Conservation (phyloP, 2,888 invertebrate genomes). For the Hecatera dysodea region DNA sequence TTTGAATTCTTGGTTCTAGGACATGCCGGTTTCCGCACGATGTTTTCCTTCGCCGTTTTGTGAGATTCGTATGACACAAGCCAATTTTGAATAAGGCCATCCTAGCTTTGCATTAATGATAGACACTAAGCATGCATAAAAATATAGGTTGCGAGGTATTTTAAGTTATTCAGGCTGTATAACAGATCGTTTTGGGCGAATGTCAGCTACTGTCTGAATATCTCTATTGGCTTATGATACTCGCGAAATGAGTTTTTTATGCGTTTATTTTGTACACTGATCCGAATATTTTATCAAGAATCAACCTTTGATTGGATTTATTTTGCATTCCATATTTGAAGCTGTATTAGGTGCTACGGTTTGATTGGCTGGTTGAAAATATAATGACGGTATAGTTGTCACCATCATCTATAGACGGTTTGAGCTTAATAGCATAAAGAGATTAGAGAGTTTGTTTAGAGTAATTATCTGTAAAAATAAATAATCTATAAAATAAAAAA, state of each 20-base stretch:
- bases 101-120: slow-evolving; percentile 10
- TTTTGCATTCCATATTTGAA: slow-evolving; percentile 11
- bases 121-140: slow-evolving; percentile 11
- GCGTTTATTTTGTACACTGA: slow-evolving; percentile 52
- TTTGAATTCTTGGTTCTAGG: too few relatives aligned
- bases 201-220: slow-evolving; percentile 31
- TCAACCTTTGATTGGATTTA: slow-evolving; percentile 24
- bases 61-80: not conserved
- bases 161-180: slow-evolving; percentile 43
- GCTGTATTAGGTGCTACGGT: not conserved
- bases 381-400: too few relatives aligned
- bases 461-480: too few relatives aligned
- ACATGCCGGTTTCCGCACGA: too few relatives aligned
- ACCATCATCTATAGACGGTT: too few relatives aligned
- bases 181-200: slow-evolving; percentile 23
- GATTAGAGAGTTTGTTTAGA: too few relatives aligned
- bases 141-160: slow-evolving; percentile 5
- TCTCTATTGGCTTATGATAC: slow-evolving; percentile 49
- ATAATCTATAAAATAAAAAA: too few relatives aligned
- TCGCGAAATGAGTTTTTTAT: slow-evolving; percentile 56
- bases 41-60: too few relatives aligned
- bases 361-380: not conserved
- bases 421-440: too few relatives aligned
- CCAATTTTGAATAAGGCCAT: not conserved
- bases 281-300: slow-evolving; percentile 42